Evolutionary conservation across 2,888 invertebrate species (phyloP), one percentile per base, ranked within the genome.

Genomic region (Tanypteryx hageni): DNA sequence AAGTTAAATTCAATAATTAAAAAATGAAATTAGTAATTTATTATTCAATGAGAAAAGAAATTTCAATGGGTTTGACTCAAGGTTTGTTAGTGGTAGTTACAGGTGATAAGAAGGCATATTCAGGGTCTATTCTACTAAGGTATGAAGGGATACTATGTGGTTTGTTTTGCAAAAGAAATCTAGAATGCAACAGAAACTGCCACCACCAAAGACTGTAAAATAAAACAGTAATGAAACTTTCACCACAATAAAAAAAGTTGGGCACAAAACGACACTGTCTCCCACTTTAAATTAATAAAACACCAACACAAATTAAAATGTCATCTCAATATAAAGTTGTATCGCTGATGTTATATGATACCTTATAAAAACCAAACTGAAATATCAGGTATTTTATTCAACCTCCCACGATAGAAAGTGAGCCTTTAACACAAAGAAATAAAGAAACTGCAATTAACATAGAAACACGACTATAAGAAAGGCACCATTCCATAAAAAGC

Each of bases 281-380:
- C 27, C 27, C 91, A 91, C 91, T 92, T 89, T 91, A 58, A 92
- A 92, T 44, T 56, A 85, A 84, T 81, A 86, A 76, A 58, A 86
- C 11, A n/a, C 92, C 83, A 84, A 93, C 92, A 56, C 22, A 92
- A 86, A 85, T 89, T 92, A 92, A 92, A 27, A 92, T 68, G 22
- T 27, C 22, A 10, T 8, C 2, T 22, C 9, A 76, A 7, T 27
- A 76, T 11, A 4, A 27, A 3, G 1, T 44, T 44, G n/a, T 68
- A 84, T 44, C 44, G 44, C 44, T 44, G 84, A 68, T 68, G 10
- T n/a, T 0, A 68, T 68, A 76, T 1, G 22, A 76, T 14, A 68
- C 11, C 44, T 27, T 76, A 76, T 0, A 27, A 27, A 76, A 27
- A 76, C 14, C 27, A 4, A 5, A 76, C 76, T 27, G 27, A 76